Base-by-base conservation (phyloP, 2,113 vertebrate genomes). In the Salvelinus namaycush region DNA sequence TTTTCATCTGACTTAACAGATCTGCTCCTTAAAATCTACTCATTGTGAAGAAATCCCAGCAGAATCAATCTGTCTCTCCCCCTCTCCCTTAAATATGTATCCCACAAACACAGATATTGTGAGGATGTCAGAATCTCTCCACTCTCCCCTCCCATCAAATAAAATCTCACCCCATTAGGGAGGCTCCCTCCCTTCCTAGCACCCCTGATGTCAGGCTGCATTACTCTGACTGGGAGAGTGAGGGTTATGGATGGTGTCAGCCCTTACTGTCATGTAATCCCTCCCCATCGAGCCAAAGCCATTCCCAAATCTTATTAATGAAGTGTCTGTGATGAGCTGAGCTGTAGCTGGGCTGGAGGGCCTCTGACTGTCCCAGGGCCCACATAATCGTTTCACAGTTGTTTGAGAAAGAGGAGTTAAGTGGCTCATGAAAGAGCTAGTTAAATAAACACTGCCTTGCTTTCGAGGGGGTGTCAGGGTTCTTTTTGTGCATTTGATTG, bases 371-470 rank as follows among this genome's bases (percentile, higher is more conserved):
- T 84, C 76, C 83, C 83, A 68, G 66, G 81, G 81, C 78, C 79
- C 76, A 73, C 76, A 83, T 87, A 3, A 44, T 44, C 3, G 34
- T 89, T 90, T 92, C 80, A 87, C 78, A 82, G 86, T 87, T 89
- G 82, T 85, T 86, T 77, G 70, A 78, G 78, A 76, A 75, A 82
- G 84, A 74, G 70, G 71, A 82, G 83, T 79, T 87, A 84, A 88
- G 84, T 80, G 81, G 79, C 84, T 90, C 87, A 89, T 91, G 86
- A 90, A 91, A 84, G 73, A 34, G 60, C 82, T 83, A 78, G 79
- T 91, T 90, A 87, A 85, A 89, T 88, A 92, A 92, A 93, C 86
- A 91, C 84, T 49, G 66, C 74, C 83, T 54, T 59, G 66, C 68
- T 85, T 82, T 27, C 74, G 74, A 86, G 66, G 39, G 39, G 39